Evolutionary conservation across 2,113 vertebrate genomes (phyloP), one percentile per base, ranked within the genome.

Genomic region (Pleuronectes platessa): DNA sequence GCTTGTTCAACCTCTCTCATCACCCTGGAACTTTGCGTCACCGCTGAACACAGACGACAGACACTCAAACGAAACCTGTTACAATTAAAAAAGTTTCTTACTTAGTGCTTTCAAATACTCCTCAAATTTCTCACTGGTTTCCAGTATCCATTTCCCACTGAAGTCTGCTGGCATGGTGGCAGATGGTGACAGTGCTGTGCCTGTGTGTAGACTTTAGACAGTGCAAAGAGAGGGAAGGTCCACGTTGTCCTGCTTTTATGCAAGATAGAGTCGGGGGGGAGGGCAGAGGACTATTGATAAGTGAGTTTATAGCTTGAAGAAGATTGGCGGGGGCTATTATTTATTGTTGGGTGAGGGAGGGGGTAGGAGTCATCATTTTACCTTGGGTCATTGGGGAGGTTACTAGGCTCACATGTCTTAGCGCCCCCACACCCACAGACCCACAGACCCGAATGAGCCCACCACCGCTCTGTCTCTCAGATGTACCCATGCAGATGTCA

Each of bases 101-200:
- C 97, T 94, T 81, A 99, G 90, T 17, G 92, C 95, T 88, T 97
- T 96, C 94, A 99, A 95, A 90, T 96, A 96, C 26, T 95, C 95
- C 61, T 98, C 97, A 84, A 97, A 96, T 89, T 97, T 97, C 0
- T 98, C 95, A 64, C 92, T 97, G 60, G 54, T 92, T 83, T 95
- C 94, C 95, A 98, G 94, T 67, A 95, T 94, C 97, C 96, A 99
- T 1, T 91, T 97, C 42, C 97, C 97, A 89, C 75, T 96, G 89
- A 95, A 95, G 87, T 98, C 90, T 58, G 74, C 94, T 45, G 96
- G 92, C 97, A 97, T 98, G 92, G 73, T 87, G 79, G 76, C 47
- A 61, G 78, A 70, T 80, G 74, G 60, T 61, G 63, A 63, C 54
- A n/a, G 69, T 61, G 27, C 1, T 59, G 58, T 78, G 51, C 71